Base-by-base conservation (phyloP, 2,888 invertebrate species). In the Pantelozetes paolii region DNA sequence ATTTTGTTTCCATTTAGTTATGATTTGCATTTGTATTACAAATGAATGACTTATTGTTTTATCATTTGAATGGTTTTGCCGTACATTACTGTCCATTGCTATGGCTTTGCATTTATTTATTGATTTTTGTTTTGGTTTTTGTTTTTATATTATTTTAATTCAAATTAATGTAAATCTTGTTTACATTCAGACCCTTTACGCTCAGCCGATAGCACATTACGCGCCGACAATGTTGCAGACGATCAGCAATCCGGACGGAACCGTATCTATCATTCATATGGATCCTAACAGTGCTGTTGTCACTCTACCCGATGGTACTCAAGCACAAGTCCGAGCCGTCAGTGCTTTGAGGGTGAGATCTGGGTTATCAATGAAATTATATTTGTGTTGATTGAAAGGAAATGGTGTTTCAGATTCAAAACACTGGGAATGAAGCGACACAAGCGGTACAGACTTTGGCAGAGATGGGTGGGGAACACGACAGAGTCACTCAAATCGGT, bases 171-270 rank as follows among this genome's bases (percentile, higher is more conserved):
- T 54, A 23, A 54, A 23, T n/a, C 9, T 23, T 32, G 13, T 72
- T 74, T 9, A n/a, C n/a, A n/a, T n/a, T n/a, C 50, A 77, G 76
- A 74, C 77, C 57, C 50, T 78, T 32, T 78, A 77, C 71, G 77
- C 78, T 73, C 78, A 78, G 76, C 73, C 73, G 36, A 67, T 73
- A n/a, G 71, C 78, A 28, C 77, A 76, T 73, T 93, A 91, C 84
- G 88, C 91, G 74, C 92, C 94, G 76, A 90, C 94, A 9, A 91
- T 96, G 79, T 87, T 96, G 75, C 96, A 96, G 83, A 94, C 94
- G 9, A 94, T 96, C 83, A 94, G 92, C 79, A 96, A 96, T 85
- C 92, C 95, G 0, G 96, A 97, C 85, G 96, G 96, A 77, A 91
- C 94, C 13, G 92, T 97, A 77, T 95, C 95, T 76, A 90, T 97